Evolutionary conservation across 2,113 vertebrate species (phyloP), one percentile per base, ranked within the genome.

Genomic region (Oxyura jamaicensis): DNA sequence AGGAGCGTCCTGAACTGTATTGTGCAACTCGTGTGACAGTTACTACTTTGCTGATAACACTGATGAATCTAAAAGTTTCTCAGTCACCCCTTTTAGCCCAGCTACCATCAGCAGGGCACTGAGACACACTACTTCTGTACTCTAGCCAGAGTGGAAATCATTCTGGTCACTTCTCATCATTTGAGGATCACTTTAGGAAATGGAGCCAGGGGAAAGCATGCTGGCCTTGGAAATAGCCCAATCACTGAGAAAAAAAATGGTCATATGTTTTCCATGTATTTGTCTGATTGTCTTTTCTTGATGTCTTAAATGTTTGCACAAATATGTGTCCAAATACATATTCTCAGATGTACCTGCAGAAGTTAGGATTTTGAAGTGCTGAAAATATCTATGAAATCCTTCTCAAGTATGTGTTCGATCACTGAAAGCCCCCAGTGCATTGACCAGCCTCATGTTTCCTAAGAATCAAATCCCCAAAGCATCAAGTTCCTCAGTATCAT

Each of bases 121-220:
- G 25, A 83, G 18, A 55, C 2, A 52, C 28, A 53, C 28, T 11
- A 42, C 23, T 67, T 59, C 67, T 48, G 19, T 28, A 26, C 60
- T 52, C 23, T 85, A 50, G 72, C 12, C 41, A 90, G 82, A 72
- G 19, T 76, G 19, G 25, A 73, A 48, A 39, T 78, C 1, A 8
- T 55, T 83, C 39, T 58, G 44, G 48, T 68, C 11, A 25, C 7
- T 26, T 36, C 4, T 16, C 1, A 3, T 3, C 16, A 14, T 12
- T 72, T 67, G 10, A 60, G 13, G 11, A 56, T 60, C 2, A 1
- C 29, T 60, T 44, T 12, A 84, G 31, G 56, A 66, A 72, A 80
- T 78, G 23, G 11, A 82, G 18, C 1, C 15, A 33, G 31, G 12
- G 48, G 59, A 75, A 91, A 76, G 69, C 0, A 0, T 55, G 23